Evolutionary conservation across 1,140 invertebrate genomes (phyloP).

Genomic region (Drosophila busckii): DNA sequence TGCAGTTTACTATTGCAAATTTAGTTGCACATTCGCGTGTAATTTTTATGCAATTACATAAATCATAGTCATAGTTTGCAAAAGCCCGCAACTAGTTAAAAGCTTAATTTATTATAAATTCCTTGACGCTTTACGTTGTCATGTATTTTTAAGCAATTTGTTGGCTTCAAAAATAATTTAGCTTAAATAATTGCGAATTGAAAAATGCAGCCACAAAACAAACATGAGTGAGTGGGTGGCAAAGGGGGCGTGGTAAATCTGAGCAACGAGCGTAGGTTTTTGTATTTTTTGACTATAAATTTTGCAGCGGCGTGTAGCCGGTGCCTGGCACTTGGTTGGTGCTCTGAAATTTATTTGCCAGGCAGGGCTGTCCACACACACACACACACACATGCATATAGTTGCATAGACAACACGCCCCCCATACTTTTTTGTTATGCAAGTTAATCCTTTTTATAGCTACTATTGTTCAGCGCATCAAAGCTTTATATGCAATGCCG

Average conservation of each 20-base stretch:
- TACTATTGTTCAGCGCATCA: constrained; percentile 72
- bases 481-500: constrained; percentile 52
- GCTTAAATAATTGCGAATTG: constrained; percentile 37
- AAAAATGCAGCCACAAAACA: constrained; percentile 8
- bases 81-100: too few species aligned
- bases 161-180: constrained; percentile 10
- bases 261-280: neutral
- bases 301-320: constrained; percentile 28
- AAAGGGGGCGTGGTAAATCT: constrained; percentile 3
- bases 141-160: constrained; percentile 17
- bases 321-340: constrained; percentile 40
- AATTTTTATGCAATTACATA: too few species aligned
- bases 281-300: constrained; percentile 32
- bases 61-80: too few species aligned
- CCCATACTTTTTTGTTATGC: constrained; percentile 55
- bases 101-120: too few species aligned
- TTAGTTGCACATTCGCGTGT: too few species aligned
- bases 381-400: constrained; percentile 7
- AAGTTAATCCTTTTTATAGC: constrained; percentile 76
- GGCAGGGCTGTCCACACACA: constrained; percentile 18
- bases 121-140: too few species aligned
- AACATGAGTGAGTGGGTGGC: constrained; percentile 12
- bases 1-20: too few species aligned
- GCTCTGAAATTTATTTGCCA: constrained; percentile 39
- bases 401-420: constrained; percentile 3